A percentile compares a stretch with the other conserved stretches of the same genome.
Evolutionary conservation across 2,113 vertebrate species (phyloP).

Genomic region (Megaleporinus macrocephalus): DNA sequence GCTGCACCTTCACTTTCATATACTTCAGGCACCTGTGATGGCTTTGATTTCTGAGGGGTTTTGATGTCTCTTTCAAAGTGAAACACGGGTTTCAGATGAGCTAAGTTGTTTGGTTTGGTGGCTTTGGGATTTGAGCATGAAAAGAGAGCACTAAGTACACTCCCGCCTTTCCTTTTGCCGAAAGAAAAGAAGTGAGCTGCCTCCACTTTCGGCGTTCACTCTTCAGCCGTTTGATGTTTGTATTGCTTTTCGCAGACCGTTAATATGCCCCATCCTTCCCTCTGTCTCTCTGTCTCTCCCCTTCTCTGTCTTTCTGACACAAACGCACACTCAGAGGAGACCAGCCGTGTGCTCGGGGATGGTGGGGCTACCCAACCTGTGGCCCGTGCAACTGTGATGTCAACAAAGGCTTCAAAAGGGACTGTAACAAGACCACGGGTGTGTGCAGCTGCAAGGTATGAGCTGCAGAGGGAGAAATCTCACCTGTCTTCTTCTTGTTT

Average conservation of each 20-base stretch:
- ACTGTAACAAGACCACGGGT: conserved; percentile 90
- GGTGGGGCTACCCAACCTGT: conserved; percentile 89
- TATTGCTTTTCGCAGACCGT: neutral
- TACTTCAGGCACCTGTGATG: neutral
- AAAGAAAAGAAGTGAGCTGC: conserved; percentile 13
- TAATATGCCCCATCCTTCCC: conserved; percentile 2
- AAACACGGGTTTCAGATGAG: neutral
- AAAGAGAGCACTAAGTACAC: conserved; percentile 12
- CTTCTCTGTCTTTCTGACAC: conserved; percentile 2
- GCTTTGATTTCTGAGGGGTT: conserved; percentile 40
- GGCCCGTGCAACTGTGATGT: conserved; percentile 87
- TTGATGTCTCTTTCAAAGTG: conserved; percentile 38
- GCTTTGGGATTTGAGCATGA: neutral
- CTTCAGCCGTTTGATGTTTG: neutral
- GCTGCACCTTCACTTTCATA: neutral
- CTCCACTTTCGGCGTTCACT: neutral
- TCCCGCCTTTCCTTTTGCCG: conserved; percentile 8
- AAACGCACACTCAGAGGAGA: conserved; percentile 71
- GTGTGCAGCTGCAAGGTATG: conserved; percentile 87
- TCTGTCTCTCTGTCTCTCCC: conserved; percentile 6
- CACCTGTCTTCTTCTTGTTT: neutral
- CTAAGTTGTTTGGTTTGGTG: neutral
- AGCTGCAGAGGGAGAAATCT: neutral
- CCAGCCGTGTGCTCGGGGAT: conserved; percentile 86
- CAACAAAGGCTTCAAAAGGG: conserved; percentile 84